Evolutionary conservation across 2,797 vertebrate species (phyloP), one percentile per base, ranked within the genome.

Genomic region (Rhincodon typus): DNA sequence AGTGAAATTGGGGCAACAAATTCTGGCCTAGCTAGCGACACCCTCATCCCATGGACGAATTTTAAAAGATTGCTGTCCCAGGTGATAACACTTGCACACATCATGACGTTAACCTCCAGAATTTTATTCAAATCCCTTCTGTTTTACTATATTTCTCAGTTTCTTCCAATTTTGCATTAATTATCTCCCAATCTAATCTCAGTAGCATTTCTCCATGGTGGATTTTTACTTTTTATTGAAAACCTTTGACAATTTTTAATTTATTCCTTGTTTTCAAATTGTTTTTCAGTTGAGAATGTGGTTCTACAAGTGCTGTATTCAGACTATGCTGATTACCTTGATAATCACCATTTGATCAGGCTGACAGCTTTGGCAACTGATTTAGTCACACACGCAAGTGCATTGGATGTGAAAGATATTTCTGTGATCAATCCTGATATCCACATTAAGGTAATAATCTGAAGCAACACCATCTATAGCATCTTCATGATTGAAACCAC

Each of bases 351-450:
- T 97, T 94, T 98, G 79, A 99, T 99, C 97, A 98, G 98, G 95
- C 97, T 99, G 97, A 97, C 97, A 23, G 99, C 97, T 90, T 97
- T 99, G 34, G 96, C 99, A 6, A 57, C 97, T 0, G 98, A 99
- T 96, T 97, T 97, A 3, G 96, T 97, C 94, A 97, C 97, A 0
- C 96, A 96, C 0, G 96, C 98, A 0, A 3, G 96, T 25, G 23
- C 96, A 0, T 95, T 99, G 96, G 97, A 98, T 0, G 77, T 98
- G 96, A 97, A 98, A 94, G 98, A 98, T 84, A 96, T 99, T 95
- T 98, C 98, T 34, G 96, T 99, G 96, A 98, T 98, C 46, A 98
- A 99, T 84, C 99, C 99, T 0, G 97, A 98, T 7, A 98, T 99
- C 97, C 98, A 98, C 97, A 98, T 99, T 97, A 97, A 97, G 97